Base-by-base conservation (phyloP, 2,797 vertebrate species). In the Molossus molossus region DNA sequence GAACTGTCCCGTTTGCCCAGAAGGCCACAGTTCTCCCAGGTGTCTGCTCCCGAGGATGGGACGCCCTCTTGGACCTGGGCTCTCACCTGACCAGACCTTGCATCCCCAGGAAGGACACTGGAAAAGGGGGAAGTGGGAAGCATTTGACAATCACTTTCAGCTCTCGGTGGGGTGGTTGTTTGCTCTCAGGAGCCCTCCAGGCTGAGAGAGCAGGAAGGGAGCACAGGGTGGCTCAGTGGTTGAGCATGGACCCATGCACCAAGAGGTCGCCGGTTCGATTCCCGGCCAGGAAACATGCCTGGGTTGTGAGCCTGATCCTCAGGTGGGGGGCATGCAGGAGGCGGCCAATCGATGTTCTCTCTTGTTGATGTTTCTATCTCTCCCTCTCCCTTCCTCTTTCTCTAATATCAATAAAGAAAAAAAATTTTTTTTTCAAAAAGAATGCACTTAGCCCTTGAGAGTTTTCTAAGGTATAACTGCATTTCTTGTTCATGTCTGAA, bases 401-500 rank as follows among this genome's bases (percentile, higher is more conserved):
- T 45, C 40, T 45, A 5, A 45, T 45, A 45, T 45, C 4, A 6
- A 45, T 45, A 45, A 45, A 45, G 40, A 45, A 45, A 45, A 45
- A 45, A 45, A 45, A 45, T 5, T 45, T 45, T 45, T 45, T 45
- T 45, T 45, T 3, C 33, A 33, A 33, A 33, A 33, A 25, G 57
- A 70, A 81, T 9, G 5, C 50, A 15, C 0, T 27, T 12, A 17
- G 53, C 33, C 62, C 14, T 21, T n/a, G 9, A 13, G 58, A 27
- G 7, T 69, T 79, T n/a, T 67, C 40, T n/a, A 73, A 83, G 64
- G 53, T 11, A 0, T 45, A 60, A 69, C 80, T 84, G 62, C 65
- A 25, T 93, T 85, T 87, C 82, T 86, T 57, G 20, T 29, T 94
- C 10, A 1, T 40, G 73, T 87, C 72, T 76, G 57, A 88, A 94